Base-by-base conservation (phyloP, 2,797 vertebrate genomes). In the Enteromius thamalakanensis region DNA sequence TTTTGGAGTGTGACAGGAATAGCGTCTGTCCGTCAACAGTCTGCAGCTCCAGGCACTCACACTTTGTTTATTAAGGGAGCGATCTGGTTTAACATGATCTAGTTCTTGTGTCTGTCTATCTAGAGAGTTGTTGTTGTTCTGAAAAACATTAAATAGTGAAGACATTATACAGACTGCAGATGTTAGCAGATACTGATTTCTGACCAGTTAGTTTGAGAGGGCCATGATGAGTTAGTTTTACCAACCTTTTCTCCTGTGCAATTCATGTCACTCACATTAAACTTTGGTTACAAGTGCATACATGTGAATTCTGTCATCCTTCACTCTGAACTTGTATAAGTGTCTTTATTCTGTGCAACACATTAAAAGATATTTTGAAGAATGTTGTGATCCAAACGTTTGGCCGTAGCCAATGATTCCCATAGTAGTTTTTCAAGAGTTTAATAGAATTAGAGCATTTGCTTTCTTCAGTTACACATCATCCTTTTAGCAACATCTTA, bases 11-110 rank as follows among this genome's bases (percentile, higher is more conserved):
- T 8, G 32, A 76, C 72, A 40, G 32, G 58, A 76, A 76, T 58
- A 76, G 49, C 1, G 19, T 32, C 19, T 55, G 72, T 40, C 72
- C 32, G 4, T 58, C 51, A 76, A 76, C 72, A 58, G 72, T 58
- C 7, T 76, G 34, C 19, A 32, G 51, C 72, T n/a, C 51, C 72
- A 23, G 51, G 51, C 34, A 0, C 34, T 55, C 72, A 76, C 34
- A 34, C 32, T 58, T 58, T 58, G 21, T 76, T 76, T 76, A 58
- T 76, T 76, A 58, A 23, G 21, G 34, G 11, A 76, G 51, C 1
- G 2, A 76, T 40, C 51, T 76, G 23, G 72, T 76, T 58, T 11
- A 58, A 23, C 23, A 3, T 40, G 47, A 53, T 74, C 29, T 74
- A 37, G 4, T 74, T 53, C 37, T 75, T 55, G 32, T 12, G 6